A percentile compares a stretch with the other conserved stretches of the same genome.
These are phyloP conservation scores for Bhutanitis thaidina DNA, from an alignment of 2,888 invertebrate species.

Conservation along the genomic window DNA sequence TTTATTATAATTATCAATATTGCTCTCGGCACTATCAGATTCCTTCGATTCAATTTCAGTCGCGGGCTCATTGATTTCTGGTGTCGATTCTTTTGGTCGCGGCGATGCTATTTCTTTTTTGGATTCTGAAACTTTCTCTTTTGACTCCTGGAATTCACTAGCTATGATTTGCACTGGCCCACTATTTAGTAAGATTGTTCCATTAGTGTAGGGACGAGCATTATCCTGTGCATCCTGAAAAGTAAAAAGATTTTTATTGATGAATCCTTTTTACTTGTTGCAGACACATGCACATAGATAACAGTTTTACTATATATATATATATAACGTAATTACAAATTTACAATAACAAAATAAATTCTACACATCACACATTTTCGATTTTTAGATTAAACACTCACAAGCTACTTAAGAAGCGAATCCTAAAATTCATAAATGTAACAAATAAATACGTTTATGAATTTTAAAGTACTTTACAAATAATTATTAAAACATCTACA, in stretches of 20 bases:
- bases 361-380: not conserved
- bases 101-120: constrained; percentile 1
- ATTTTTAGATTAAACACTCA: not conserved
- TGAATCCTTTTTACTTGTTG: too few relatives aligned
- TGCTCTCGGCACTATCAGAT: not conserved
- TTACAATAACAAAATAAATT: too few relatives aligned
- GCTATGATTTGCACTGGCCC: constrained; percentile 66
- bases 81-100: not conserved
- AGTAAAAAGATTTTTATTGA: not conserved
- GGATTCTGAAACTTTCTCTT: constrained; percentile 44
- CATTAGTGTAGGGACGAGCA: constrained; percentile 68
- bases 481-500: not conserved
- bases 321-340: too few relatives aligned
- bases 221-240: constrained; percentile 66
- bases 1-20: not conserved
- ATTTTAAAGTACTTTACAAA: not conserved
- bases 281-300: too few relatives aligned
- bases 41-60: constrained; percentile 19
- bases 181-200: constrained; percentile 57
- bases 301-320: too few relatives aligned
- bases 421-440: not conserved
- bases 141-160: constrained; percentile 54
- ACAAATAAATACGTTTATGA: not conserved
- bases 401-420: not conserved
- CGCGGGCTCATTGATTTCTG: constrained; percentile 19